phyloP scores from a whole-genome alignment of 2,797 vertebrate genomes.

The Natrix natrix region DNA sequence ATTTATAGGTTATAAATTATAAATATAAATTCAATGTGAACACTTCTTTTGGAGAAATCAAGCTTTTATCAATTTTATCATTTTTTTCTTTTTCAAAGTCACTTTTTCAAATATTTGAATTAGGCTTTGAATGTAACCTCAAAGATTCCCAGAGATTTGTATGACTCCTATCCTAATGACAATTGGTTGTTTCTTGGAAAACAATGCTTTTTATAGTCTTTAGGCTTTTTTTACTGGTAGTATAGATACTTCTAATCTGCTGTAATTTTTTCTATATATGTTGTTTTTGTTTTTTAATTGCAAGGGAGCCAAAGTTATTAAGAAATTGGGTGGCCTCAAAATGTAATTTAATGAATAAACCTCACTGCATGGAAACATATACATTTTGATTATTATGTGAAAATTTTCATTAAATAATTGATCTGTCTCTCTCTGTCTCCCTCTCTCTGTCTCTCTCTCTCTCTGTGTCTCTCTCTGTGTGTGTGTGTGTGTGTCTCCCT shows the following conservation, averaged over 20 bases:
- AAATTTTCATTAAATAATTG: too few relatives aligned
- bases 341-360: too few relatives aligned
- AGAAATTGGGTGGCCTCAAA: too few relatives aligned
- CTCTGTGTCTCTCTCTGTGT: too few relatives aligned
- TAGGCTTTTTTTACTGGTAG: too few relatives aligned
- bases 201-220: too few relatives aligned
- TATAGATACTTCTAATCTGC: not conserved
- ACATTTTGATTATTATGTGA: too few relatives aligned
- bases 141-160: not conserved
- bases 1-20: not conserved
- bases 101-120: not conserved
- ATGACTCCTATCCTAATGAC: not conserved
- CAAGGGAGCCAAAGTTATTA: not conserved
- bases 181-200: not conserved
- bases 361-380: too few relatives aligned
- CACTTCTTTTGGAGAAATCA: not conserved
- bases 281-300: not conserved
- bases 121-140: not conserved
- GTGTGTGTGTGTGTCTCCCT: too few relatives aligned
- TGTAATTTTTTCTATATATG: not conserved
- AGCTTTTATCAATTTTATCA: not conserved
- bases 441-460: too few relatives aligned
- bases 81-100: not conserved
- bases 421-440: accelerated
- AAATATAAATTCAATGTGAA: not conserved